A percentile compares a stretch with the other conserved stretches of the same genome.
Evolutionary conservation across 2,113 vertebrate genomes (phyloP).

Genomic region (Silurus meridionalis): DNA sequence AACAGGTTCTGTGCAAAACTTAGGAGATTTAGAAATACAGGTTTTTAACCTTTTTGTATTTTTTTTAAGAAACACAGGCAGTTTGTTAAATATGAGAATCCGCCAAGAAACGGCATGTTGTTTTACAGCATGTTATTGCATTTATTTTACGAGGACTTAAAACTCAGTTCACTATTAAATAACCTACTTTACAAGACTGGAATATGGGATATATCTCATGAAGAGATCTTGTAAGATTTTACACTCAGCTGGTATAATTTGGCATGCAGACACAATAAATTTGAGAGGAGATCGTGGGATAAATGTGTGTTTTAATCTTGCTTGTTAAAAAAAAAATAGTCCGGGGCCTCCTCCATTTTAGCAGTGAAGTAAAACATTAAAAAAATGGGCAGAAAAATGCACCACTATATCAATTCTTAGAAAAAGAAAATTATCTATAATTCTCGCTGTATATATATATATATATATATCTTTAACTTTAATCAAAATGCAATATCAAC

Average conservation of each 20-base stretch:
- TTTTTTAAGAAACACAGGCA: slow-evolving; percentile 59
- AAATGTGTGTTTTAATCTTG: slow-evolving; percentile 62
- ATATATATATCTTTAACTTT: slow-evolving; percentile 39
- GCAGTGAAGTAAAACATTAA: slow-evolving; percentile 17
- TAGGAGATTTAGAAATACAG: slow-evolving; percentile 57
- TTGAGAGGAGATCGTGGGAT: slow-evolving; percentile 62
- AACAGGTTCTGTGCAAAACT: slow-evolving; percentile 58
- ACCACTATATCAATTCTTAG: not conserved
- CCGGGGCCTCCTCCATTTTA: slow-evolving; percentile 62
- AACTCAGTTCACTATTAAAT: slow-evolving; percentile 74
- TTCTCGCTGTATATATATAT: not conserved
- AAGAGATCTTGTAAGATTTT: slow-evolving; percentile 68
- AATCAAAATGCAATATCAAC: slow-evolving; percentile 67
- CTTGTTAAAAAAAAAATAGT: slow-evolving; percentile 78
- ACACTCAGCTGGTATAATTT: slow-evolving; percentile 61
- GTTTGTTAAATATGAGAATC: slow-evolving; percentile 57
- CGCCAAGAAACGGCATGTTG: slow-evolving; percentile 67
- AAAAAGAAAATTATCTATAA: not conserved
- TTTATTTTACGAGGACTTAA: slow-evolving; percentile 77
- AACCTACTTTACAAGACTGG: slow-evolving; percentile 70
- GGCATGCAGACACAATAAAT: slow-evolving; percentile 43
- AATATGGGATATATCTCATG: slow-evolving; percentile 63
- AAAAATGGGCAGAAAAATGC: not conserved
- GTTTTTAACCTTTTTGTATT: slow-evolving; percentile 42
- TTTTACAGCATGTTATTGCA: slow-evolving; percentile 78